Percentiles rank a stretch among this genome's conserved stretches.
Evolutionary conservation across 2,113 vertebrate species (phyloP).

Genomic region (Cricetomys ansorgei): DNA sequence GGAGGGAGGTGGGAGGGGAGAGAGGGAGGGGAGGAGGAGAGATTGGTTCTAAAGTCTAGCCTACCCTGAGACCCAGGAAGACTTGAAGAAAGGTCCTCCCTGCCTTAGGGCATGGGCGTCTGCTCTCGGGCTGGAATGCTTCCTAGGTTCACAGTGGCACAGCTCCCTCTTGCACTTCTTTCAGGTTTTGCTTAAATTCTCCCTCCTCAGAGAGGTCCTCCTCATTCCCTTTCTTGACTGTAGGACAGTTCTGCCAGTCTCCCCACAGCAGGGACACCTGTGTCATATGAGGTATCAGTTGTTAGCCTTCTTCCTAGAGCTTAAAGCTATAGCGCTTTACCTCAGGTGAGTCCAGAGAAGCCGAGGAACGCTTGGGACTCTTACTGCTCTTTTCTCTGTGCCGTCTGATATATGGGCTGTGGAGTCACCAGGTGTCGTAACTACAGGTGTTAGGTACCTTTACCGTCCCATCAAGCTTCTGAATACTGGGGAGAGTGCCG

Average conservation of each 20-base stretch:
- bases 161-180: not conserved
- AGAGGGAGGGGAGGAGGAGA: not conserved
- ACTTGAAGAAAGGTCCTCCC: too few species aligned
- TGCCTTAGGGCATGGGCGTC: not conserved
- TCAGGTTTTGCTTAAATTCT: not conserved
- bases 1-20: not conserved
- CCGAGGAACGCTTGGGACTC: too few species aligned
- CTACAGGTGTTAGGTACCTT: not conserved
- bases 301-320: not conserved
- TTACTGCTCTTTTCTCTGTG: not conserved
- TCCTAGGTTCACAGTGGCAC: not conserved
- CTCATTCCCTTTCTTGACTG: not conserved
- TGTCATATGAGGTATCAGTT: not conserved
- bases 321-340: not conserved
- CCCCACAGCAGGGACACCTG: not conserved
- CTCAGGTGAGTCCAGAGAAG: not conserved
- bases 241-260: not conserved
- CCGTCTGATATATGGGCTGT: not conserved
- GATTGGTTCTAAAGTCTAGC: not conserved
- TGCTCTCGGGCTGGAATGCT: not conserved
- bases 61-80: not conserved
- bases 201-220: not conserved
- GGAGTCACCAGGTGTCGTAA: not conserved
- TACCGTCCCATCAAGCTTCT: not conserved
- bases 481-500: not conserved